Percentiles rank a stretch among this genome's conserved stretches.
These are phyloP conservation scores for Squalus acanthias DNA, from an alignment of 2,797 vertebrate genomes.

Conservation along the genomic window DNA sequence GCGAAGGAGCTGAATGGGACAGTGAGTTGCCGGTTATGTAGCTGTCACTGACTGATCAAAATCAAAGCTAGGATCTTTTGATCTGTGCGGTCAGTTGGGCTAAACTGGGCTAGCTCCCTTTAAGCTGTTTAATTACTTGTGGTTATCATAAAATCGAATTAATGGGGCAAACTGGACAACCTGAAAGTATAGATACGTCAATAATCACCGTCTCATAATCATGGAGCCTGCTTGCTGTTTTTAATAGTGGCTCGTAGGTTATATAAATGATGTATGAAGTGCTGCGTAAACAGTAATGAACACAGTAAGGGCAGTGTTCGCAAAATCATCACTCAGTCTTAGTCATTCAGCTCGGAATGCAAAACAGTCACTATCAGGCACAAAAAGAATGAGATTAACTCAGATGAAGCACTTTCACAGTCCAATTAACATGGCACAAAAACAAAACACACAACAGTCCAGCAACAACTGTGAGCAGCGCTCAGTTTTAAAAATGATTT, in stretches of 20 bases:
- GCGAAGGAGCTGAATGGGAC: background rate
- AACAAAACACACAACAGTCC: background rate
- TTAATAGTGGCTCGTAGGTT: background rate
- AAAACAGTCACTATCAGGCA: background rate
- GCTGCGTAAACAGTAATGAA: background rate
- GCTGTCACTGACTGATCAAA: background rate
- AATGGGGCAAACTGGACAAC: background rate
- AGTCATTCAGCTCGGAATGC: constrained; percentile 2
- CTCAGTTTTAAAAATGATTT: background rate
- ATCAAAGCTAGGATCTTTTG: background rate
- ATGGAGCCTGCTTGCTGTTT: background rate
- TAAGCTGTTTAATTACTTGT: background rate
- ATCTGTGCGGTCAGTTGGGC: background rate
- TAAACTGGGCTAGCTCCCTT: too few relatives aligned
- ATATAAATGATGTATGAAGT: constrained; percentile 7
- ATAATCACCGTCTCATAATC: background rate
- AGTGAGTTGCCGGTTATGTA: background rate
- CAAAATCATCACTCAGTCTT: constrained; percentile 16
- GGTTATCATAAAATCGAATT: background rate
- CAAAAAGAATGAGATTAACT: constrained; percentile 31
- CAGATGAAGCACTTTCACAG: constrained; percentile 20
- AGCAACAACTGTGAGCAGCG: background rate
- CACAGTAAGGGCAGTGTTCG: constrained; percentile 7
- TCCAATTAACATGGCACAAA: background rate
- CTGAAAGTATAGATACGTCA: background rate